Conservation (phyloP, 1,140 invertebrate species). For the Drosophila cardini region DNA sequence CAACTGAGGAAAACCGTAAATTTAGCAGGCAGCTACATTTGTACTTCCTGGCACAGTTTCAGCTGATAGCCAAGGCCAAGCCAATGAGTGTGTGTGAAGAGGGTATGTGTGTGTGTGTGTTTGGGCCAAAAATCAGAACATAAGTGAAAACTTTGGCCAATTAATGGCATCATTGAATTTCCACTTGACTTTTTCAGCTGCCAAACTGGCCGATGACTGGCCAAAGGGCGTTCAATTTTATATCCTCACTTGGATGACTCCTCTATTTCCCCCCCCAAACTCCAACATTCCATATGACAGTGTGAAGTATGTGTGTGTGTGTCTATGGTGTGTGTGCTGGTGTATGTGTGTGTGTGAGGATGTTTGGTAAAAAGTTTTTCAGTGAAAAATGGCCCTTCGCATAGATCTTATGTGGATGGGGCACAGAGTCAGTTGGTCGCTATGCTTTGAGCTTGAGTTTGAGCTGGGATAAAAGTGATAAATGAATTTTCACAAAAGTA, state of each 20-base stretch:
- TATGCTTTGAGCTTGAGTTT: slow-evolving; percentile 59
- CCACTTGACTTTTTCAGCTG: slow-evolving; percentile 81
- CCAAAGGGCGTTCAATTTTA: slow-evolving; percentile 82
- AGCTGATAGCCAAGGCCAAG: slow-evolving; percentile 47
- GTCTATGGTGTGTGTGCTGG: slow-evolving; percentile 21
- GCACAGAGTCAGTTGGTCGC: slow-evolving; percentile 33
- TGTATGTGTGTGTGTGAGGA: slow-evolving; percentile 27
- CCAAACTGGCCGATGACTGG: slow-evolving; percentile 79
- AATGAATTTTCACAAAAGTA: slow-evolving; percentile 84
- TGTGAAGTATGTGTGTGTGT: slow-evolving; percentile 15
- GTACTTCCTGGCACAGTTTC: slow-evolving; percentile 79
- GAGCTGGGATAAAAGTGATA: slow-evolving; percentile 83
- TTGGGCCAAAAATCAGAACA: slow-evolving; percentile 75
- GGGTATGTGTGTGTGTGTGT: slow-evolving; percentile 23
- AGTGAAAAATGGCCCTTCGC: slow-evolving; percentile 78
- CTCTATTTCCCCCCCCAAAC: neutral
- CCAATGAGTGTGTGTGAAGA: neutral
- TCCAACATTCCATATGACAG: neutral
- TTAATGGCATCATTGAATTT: slow-evolving; percentile 84
- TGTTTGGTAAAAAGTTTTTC: slow-evolving; percentile 66
- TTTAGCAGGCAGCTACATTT: slow-evolving; percentile 74
- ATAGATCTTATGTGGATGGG: slow-evolving; percentile 60
- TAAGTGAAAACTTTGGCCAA: slow-evolving; percentile 84
- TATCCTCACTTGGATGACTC: slow-evolving; percentile 48
- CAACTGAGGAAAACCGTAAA: slow-evolving; percentile 71